These are phyloP conservation scores for Umimayanthus kanabou DNA, from an alignment of 92 coral and sea anemone genomes.

Conservation along the genomic window DNA sequence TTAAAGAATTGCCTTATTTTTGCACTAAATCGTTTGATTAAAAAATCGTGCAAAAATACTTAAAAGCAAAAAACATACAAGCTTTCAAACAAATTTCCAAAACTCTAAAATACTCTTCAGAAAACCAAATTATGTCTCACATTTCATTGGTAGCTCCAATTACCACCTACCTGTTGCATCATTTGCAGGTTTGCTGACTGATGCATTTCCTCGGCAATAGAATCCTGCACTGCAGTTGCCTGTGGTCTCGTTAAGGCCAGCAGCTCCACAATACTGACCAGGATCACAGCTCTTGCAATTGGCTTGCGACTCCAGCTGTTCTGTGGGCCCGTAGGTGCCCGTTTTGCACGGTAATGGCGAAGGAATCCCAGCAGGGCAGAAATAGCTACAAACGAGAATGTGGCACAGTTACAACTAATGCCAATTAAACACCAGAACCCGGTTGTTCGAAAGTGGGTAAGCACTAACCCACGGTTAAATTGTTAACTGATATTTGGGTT, in stretches of 20 bases:
- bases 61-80: no score
- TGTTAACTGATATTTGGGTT: no score
- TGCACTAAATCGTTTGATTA: no score
- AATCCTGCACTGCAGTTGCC: conserved; percentile 96
- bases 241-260: conserved; percentile 84
- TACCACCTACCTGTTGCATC: conserved; percentile 79
- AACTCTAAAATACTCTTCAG: neutral
- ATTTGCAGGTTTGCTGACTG: conserved; percentile 78
- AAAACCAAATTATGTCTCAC: neutral
- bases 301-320: conserved; percentile 74
- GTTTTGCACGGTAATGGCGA: conserved; percentile 74
- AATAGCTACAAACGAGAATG: conserved; percentile 50
- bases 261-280: conserved; percentile 79
- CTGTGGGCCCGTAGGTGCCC: conserved; percentile 86
- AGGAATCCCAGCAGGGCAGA: conserved; percentile 83
- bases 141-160: neutral
- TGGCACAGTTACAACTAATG: neutral
- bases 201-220: conserved; percentile 89
- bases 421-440: no score
- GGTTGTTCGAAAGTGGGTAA: no score
- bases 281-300: conserved; percentile 90
- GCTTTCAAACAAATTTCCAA: neutral
- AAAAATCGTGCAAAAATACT: no score
- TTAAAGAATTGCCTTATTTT: no score
- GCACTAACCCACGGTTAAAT: no score